Base-by-base conservation (phyloP, 2,113 vertebrate genomes). In the Equus przewalskii region DNA sequence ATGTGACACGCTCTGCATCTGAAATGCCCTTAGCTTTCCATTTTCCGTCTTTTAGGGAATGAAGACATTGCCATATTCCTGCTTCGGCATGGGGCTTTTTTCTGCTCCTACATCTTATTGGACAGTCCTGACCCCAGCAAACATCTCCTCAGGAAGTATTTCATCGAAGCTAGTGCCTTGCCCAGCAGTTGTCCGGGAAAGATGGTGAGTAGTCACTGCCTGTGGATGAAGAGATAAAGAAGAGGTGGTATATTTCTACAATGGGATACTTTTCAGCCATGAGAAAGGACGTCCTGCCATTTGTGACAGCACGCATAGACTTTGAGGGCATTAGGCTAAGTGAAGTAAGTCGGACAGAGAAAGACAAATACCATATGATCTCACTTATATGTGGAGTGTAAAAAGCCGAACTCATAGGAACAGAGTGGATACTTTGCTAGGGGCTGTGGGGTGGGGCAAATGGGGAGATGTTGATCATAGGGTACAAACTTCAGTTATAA, bases 31-130 rank as follows among this genome's bases (percentile, higher is more conserved):
- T 16, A n/a, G 49, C 10, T 10, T 54, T 76, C 76, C 12, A 0
- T 8, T 33, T 95, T 54, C 64, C 93, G 93, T 93, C 94, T 91
- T 95, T 3, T 94, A 99, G 99, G 99, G 30, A 99, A 99, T 85
- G 99, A 99, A 97, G 99, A 99, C 86, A 98, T 99, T 0, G 99
- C 99, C 0, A 95, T 98, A 70, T 99, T 99, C 98, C 98, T 99
- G 90, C 98, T 99, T n/a, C 98, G 99, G 70, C 99, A 99, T 1
- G 99, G 99, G 60, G 99, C 99, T 22, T 99, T 98, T 44, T 99
- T 99, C 96, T 99, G 99, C 69, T 99, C 99, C 1, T 99, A 99
- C 98, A 99, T 99, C 19, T 97, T 99, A 22, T 99, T 99, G 98
- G 99, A 99, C 98, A 99, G 99, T 49, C 99, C 99, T 1, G 98